These are phyloP conservation scores for Phalacrocorax carbo DNA, from an alignment of 2,113 vertebrate genomes.

Conservation along the genomic window DNA sequence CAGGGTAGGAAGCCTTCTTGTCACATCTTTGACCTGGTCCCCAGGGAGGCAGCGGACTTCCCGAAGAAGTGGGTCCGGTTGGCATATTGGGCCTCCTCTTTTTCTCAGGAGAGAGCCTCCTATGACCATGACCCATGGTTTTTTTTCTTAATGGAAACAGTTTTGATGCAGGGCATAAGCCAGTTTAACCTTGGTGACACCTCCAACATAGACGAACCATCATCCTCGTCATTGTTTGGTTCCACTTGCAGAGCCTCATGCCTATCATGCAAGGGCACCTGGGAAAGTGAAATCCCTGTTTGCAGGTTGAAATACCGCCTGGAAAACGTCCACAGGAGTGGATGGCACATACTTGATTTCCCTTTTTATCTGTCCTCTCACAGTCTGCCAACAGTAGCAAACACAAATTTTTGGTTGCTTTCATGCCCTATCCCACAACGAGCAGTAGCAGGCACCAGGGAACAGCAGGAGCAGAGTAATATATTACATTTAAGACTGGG, in stretches of 20 bases:
- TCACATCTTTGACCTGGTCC: background rate
- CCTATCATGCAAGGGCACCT: background rate
- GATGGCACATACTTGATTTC: background rate
- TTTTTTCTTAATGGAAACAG: background rate
- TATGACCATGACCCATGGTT: background rate
- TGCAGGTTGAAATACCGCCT: background rate
- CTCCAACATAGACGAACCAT: background rate
- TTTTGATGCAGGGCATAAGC: accelerated
- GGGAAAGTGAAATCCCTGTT: background rate
- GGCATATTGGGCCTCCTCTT: background rate
- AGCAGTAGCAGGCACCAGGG: background rate
- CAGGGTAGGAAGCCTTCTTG: background rate
- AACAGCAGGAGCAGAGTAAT: background rate
- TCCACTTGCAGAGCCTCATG: background rate
- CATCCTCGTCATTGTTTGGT: background rate
- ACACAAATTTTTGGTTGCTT: background rate
- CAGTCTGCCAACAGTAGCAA: background rate
- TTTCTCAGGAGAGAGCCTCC: background rate
- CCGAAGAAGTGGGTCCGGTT: background rate
- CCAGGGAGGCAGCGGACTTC: background rate
- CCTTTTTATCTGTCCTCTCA: background rate
- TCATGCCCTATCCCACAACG: background rate
- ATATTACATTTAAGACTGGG: background rate
- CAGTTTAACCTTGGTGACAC: background rate
- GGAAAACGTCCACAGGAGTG: background rate